Evolutionary conservation across 1,140 invertebrate species (phyloP), one percentile per base, ranked within the genome.

Genomic region (Ruditapes philippinarum): DNA sequence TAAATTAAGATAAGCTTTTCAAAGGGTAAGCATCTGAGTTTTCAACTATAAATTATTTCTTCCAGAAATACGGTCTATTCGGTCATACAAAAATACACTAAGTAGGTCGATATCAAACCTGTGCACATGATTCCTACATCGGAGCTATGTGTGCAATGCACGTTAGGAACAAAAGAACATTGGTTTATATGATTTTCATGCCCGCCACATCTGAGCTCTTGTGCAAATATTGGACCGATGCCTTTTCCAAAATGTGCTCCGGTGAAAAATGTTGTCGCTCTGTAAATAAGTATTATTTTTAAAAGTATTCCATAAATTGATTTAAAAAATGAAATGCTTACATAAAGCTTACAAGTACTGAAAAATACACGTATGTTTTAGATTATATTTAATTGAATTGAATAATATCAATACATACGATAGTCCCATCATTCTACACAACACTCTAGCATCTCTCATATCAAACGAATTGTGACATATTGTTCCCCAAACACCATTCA

Each of bases 401-500:
- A 45, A 45, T 45, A 45, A 45, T 5, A 45, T 7, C 42, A 45
- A 45, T 45, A 45, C 42, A 45, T 45, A 45, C 42, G 42, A 45
- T 14, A 45, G 74, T 31, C 89, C 88, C 17, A 92, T 49, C 92
- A 93, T 92, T 70, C 90, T 49, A 79, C 94, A 94, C 25, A 94
- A 73, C n/a, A 94, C 94, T 19, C 31, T 70, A 33, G 93, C 94
- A 49, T 92, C 91, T 38, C 60, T 74, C 14, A 49, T 68, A 86
- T 89, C 88, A 92, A 93, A 94, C 31, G 40, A 68, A 70, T 94
- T 92, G 74, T 93, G 92, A 90, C 94, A 94, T 36, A 94, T 89
- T 0, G 91, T 91, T 17, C 94, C 94, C 93, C 94, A 94, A 1
- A 28, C 36, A 38, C 82, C 83, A 33, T 87, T 79, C 36, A 90